phyloP scores from a whole-genome alignment of 2,113 vertebrate genomes.

The Istiophorus platypterus region DNA sequence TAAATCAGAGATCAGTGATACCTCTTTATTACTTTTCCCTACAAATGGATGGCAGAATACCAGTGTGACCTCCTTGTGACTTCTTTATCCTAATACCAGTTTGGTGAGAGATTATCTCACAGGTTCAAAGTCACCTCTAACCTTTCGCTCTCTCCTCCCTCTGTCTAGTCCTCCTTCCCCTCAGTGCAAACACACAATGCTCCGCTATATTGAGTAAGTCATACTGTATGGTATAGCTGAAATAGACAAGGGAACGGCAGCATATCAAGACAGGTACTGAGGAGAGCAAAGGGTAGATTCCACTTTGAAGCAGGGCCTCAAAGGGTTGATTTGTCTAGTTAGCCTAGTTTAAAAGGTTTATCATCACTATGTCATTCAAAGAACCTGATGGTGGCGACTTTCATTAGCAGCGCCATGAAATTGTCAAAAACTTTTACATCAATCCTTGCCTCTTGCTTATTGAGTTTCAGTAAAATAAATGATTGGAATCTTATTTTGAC shows the following conservation, averaged over 20 bases:
- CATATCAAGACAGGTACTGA: neutral
- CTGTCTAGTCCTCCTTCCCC: neutral
- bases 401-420: no score
- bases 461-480: neutral
- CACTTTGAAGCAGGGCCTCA: neutral
- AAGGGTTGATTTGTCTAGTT: neutral
- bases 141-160: neutral
- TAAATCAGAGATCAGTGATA: neutral
- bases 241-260: neutral
- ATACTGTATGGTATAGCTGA: neutral
- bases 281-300: neutral
- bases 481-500: neutral
- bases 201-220: neutral
- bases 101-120: neutral
- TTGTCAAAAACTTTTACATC: neutral
- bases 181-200: neutral
- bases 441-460: no score
- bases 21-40: neutral
- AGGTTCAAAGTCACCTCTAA: neutral
- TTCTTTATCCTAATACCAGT: neutral
- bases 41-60: neutral
- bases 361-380: neutral
- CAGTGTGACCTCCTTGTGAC: neutral
- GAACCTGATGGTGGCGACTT: neutral
- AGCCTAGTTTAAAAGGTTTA: neutral